A percentile compares a stretch with the other conserved stretches of the same genome.
Evolutionary conservation across 2,888 invertebrate species (phyloP).

Genomic region (Merodon equestris): DNA sequence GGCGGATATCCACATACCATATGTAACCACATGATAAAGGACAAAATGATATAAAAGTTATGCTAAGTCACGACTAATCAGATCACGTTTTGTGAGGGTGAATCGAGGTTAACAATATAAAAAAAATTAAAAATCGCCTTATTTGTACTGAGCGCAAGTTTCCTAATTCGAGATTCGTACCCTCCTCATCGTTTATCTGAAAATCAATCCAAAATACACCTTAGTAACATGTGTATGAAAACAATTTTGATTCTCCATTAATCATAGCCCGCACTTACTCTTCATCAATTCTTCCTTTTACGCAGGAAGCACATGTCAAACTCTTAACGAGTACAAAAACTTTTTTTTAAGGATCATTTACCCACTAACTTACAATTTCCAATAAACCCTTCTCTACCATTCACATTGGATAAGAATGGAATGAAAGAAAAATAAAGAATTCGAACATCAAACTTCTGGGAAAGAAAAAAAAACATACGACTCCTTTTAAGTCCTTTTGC

Average conservation of each 20-base stretch:
- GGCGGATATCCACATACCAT: too few relatives aligned
- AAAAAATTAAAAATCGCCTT: too few relatives aligned
- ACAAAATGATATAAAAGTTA: too few relatives aligned
- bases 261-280: conserved; percentile 4
- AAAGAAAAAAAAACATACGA: neutral
- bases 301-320: conserved; percentile 29
- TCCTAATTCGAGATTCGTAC: too few relatives aligned
- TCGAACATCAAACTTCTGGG: conserved; percentile 24
- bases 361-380: conserved; percentile 9
- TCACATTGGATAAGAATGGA: too few relatives aligned
- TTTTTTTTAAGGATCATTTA: conserved; percentile 14
- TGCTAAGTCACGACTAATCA: too few relatives aligned
- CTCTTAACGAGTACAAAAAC: conserved; percentile 45
- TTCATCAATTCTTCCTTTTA: neutral
- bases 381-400: neutral
- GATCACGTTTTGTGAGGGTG: too few relatives aligned
- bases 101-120: too few relatives aligned
- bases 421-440: conserved; percentile 3
- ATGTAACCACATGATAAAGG: too few relatives aligned
- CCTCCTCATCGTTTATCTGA: too few relatives aligned
- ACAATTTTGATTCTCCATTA: conserved; percentile 10
- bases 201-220: neutral
- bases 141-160: too few relatives aligned
- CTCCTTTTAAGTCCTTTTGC: conserved; percentile 11
- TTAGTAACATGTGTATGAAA: neutral